Evolutionary conservation across 2,888 invertebrate species (phyloP).

Genomic region (Theretra japonica): DNA sequence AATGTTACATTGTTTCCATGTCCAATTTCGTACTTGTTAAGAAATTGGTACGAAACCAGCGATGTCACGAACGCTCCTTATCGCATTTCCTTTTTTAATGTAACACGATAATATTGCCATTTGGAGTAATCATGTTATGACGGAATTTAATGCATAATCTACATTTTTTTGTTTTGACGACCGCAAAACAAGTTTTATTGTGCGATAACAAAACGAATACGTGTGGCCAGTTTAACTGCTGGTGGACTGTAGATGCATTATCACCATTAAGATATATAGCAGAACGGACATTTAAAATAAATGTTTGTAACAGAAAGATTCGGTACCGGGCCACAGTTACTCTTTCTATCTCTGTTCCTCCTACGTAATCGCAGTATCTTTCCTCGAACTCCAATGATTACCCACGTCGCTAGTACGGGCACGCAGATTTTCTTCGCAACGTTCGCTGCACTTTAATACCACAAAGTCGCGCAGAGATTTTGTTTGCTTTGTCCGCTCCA

Average conservation of each 20-base stretch:
- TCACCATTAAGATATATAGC: no score
- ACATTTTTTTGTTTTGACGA: conserved; percentile 16
- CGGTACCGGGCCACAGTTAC: no score
- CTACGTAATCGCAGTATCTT: no score
- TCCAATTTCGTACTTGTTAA: conserved; percentile 17
- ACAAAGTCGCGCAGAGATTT: no score
- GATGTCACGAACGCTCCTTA: conserved; percentile 14
- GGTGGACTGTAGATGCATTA: neutral
- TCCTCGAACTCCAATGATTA: no score
- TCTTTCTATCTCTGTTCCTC: no score
- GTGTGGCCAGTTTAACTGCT: neutral
- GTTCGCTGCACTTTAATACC: no score
- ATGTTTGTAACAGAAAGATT: no score
- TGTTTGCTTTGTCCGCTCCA: no score
- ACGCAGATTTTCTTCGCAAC: no score
- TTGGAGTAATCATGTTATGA: conserved; percentile 25
- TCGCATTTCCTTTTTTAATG: conserved; percentile 24
- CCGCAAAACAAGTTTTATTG: neutral
- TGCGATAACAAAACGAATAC: conserved; percentile 7
- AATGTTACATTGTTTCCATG: conserved; percentile 10
- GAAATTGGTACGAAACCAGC: conserved; percentile 24
- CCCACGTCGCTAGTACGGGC: no score
- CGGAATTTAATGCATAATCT: conserved; percentile 21
- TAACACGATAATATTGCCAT: conserved; percentile 21
- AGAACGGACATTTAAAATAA: no score